Evolutionary conservation across 2,888 invertebrate genomes (phyloP), one percentile per base, ranked within the genome.

Genomic region (Dasypolia templi): DNA sequence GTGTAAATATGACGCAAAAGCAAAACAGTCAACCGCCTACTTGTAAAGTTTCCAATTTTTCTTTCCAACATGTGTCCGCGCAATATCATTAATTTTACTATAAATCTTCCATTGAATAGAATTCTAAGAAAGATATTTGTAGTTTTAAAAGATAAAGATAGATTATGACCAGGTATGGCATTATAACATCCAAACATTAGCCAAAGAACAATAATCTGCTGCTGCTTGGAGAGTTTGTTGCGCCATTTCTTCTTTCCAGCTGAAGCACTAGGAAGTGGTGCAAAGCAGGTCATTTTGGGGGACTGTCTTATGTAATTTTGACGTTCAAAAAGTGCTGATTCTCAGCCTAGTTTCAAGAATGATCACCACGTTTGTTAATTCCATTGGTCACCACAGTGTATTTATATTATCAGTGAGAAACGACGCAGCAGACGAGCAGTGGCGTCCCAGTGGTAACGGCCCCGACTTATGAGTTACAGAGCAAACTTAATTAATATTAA

Each of bases 21-120:
- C 32, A 65, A 53, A 32, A 53, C 53, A 32, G 19, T 62, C 59
- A n/a, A 49, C 66, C 22, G 74, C 12, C 70, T 51, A 81, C 51
- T 79, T 70, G 69, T 70, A 61, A 42, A 67, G 63, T 64, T 73
- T 81, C 65, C 56, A 73, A 80, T 83, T 77, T 71, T 77, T 73
- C 64, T 68, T 62, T 63, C 14, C 0, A 49, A 51, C 53, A 9
- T 39, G 59, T 63, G 61, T 29, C 56, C 22, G 56, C 44, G 49
- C 67, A 39, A 26, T 42, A 65, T 65, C 29, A 78, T 82, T 74
- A 59, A 59, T 82, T 69, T 64, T 66, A 39, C 59, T 58, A 59
- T 73, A 72, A 61, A 56, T 72, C 35, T 61, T 74, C 35, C 39
- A 78, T 80, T 39, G 61, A 67, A 22, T 4, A 53, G 46, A 53